A percentile compares a stretch with the other conserved stretches of the same genome.
Evolutionary conservation across 2,888 invertebrate species (phyloP).

Genomic region (Drosophila flavopinicola): DNA sequence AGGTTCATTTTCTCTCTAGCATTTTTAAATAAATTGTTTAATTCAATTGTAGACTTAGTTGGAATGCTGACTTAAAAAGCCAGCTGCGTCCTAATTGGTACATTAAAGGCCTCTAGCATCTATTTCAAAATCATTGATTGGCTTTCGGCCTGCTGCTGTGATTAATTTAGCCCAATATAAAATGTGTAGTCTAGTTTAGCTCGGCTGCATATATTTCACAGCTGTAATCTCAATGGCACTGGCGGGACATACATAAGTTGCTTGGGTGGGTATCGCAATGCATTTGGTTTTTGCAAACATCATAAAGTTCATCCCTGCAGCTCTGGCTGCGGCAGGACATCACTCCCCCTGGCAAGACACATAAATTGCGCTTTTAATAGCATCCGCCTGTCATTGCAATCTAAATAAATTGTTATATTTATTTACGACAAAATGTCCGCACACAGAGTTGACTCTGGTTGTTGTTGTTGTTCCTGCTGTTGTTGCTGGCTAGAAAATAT

Average conservation of each 20-base stretch:
- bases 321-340: constrained; percentile 24
- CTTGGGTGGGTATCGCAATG: constrained; percentile 14
- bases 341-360: constrained; percentile 50
- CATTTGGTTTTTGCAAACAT: constrained; percentile 58
- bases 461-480: constrained; percentile 1
- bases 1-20: background rate
- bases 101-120: too few relatives aligned
- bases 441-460: constrained; percentile 17
- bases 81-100: background rate
- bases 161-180: constrained; percentile 4
- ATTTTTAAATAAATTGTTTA: too few relatives aligned
- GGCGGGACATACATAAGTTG: constrained; percentile 22
- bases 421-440: constrained; percentile 79
- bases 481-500: constrained; percentile 77
- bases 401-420: constrained; percentile 82
- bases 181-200: background rate
- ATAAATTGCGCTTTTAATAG: constrained; percentile 79
- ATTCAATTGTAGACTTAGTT: background rate
- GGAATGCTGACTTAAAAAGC: accelerated
- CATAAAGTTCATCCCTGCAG: constrained; percentile 52
- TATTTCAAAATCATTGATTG: constrained; percentile 7
- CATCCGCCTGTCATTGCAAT: constrained; percentile 81
- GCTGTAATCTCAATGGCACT: constrained; percentile 23
- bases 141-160: background rate
- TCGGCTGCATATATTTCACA: constrained; percentile 11